Base-by-base conservation (phyloP, 2,888 invertebrate genomes). In the Acrobasis suavella region DNA sequence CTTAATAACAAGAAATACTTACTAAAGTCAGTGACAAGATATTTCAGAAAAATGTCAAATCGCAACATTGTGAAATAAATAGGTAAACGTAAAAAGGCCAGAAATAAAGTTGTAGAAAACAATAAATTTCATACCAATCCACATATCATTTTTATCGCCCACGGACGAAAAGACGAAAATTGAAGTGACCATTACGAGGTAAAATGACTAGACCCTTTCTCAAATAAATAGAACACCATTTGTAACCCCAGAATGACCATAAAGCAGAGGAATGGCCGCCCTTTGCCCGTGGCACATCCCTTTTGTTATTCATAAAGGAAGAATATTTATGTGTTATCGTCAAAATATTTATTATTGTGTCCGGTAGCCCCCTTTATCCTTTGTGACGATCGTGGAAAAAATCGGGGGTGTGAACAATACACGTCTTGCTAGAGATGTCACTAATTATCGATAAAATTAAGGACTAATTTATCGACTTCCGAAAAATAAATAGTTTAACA, bases 261-360 rank as follows among this genome's bases (percentile, higher is more conserved):
- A 91, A 90, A 89, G 85, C 73, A 74, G 81, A 78, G 83, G 78
- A 86, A 89, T 89, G 81, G 85, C 87, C 79, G 78, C 84, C 87
- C 83, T 82, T 80, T 76, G 80, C 80, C 76, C 74, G 87, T 84
- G 85, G 87, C 86, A 83, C 77, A 69, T 76, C 78, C 80, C 80
- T 83, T 91, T 91, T 89, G 89, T 89, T 89, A 92, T 92, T 91
- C 91, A 91, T 91, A 91, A 89, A 91, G 82, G 85, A 80, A 80
- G 79, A 82, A 91, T 91, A 92, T 92, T 92, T 92, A 91, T 91
- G 90, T 82, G 82, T 87, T 91, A 91, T 91, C 88, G 90, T 91
- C 91, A 91, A 91, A 92, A 91, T 92, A 91, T 91, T 92, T 92
- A 92, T 92, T 91, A 91, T 89, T 90, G 87, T 85, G 87, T 90